Percentiles rank a stretch among this genome's conserved stretches.
Conservation (phyloP, 2,888 invertebrate species). For the Ichneumoninae sp. region DNA sequence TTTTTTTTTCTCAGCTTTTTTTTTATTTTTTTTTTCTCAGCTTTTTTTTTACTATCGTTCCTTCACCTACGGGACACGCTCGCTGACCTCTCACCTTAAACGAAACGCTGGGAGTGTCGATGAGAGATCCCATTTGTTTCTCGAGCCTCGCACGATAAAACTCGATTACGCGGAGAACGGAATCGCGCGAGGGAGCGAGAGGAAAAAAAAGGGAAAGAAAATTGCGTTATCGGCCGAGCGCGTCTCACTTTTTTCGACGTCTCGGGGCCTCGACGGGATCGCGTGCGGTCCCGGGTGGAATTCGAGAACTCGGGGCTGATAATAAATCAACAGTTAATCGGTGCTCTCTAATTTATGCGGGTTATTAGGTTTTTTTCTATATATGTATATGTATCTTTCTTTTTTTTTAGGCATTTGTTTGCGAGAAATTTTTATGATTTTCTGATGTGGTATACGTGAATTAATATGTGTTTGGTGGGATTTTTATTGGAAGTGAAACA, state of each 20-base stretch:
- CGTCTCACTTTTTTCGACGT: background rate
- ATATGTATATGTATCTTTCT: background rate
- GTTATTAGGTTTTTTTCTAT: constrained; percentile 8
- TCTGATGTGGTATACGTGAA: too few species aligned
- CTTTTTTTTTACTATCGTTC: constrained; percentile 9
- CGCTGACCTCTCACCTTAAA: constrained; percentile 30
- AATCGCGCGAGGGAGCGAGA: background rate
- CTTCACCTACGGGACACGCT: background rate
- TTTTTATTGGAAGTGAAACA: too few species aligned
- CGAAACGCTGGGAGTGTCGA: constrained; percentile 24
- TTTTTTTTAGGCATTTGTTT: background rate
- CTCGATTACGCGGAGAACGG: constrained; percentile 27
- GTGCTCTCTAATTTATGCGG: constrained; percentile 23
- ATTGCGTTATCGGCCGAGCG: too few species aligned
- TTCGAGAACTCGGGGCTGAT: constrained; percentile 5
- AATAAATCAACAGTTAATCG: constrained; percentile 38
- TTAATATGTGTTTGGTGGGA: too few species aligned
- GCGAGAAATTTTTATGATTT: too few species aligned
- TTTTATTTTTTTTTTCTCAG: background rate
- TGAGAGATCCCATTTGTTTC: constrained; percentile 17
- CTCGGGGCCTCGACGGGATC: too few species aligned
- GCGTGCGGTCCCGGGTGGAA: constrained; percentile 21
- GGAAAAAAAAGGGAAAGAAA: background rate
- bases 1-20: background rate
- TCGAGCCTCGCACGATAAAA: constrained; percentile 37